Base-by-base conservation (phyloP, 2,113 vertebrate genomes). In the Tautogolabrus adspersus region DNA sequence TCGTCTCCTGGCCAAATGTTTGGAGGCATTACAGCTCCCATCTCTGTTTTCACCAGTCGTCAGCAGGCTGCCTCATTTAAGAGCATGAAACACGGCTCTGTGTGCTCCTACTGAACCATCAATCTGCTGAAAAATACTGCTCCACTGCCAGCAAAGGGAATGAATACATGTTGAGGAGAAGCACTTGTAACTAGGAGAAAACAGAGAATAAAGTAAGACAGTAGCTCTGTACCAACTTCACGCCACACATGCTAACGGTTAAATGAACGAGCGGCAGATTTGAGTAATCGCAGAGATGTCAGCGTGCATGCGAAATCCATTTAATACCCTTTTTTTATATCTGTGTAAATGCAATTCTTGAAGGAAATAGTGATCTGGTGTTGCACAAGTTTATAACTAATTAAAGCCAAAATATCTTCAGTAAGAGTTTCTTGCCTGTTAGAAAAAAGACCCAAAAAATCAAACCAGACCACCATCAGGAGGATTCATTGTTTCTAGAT, bases 91-190 rank as follows among this genome's bases (percentile, higher is more conserved):
- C 57, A 77, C 80, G 69, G 71, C 66, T 75, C 79, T 82, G 84
- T 84, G 64, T 83, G 75, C 74, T 62, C 69, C 75, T 75, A 84
- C 78, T 88, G 70, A 88, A 90, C 66, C 81, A 75, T 87, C 81
- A 77, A n/a, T 72, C 75, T 72, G 72, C 83, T 79, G 58, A 88
- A 82, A 88, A 82, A 66, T 18, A 9, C 51, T 18, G 75, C 76
- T 58, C 66, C 58, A 6, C 23, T 75, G 77, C 66, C 76, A 81
- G 79, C 21, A 46, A 42, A 75, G 22, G n/a, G 59, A 13, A 63
- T 52, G 55, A 30, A 69, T 71, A 71, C 55, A 77, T 81, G 66
- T 89, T 84, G 77, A 47, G 75, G 58, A 68, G 66, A 57, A 81
- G 69, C 67, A 55, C 56, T 72, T 78, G 64, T 49, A 75, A 69